Percentiles rank a stretch among this genome's conserved stretches.
Conservation (phyloP, 92 coral and sea anemone genomes). For the Siderastrea siderea region DNA sequence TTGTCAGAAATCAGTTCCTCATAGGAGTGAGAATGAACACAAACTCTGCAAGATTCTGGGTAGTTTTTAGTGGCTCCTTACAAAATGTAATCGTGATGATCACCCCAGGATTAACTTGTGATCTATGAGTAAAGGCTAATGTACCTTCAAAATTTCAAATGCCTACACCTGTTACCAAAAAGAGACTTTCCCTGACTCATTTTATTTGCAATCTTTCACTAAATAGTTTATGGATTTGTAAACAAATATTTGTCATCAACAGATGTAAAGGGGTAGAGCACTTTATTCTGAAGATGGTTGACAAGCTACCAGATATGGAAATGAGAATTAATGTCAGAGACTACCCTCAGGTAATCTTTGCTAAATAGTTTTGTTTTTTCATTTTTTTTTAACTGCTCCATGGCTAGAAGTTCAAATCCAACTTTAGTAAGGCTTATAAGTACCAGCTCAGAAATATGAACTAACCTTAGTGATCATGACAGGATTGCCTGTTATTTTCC, state of each 20-base stretch:
- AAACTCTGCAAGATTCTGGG: too few species aligned
- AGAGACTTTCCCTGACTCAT: too few species aligned
- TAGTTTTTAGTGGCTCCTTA: too few species aligned
- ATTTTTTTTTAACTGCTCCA: not conserved
- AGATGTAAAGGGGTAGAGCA: slow-evolving; percentile 99
- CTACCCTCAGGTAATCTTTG: slow-evolving; percentile 88
- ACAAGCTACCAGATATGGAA: slow-evolving; percentile 97
- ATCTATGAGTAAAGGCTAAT: too few species aligned
- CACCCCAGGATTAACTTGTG: too few species aligned
- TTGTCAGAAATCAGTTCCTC: too few species aligned
- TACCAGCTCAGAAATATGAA: too few species aligned
- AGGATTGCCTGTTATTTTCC: too few species aligned
- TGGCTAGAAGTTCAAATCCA: not conserved
- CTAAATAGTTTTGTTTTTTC: not conserved
- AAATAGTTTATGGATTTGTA: not conserved
- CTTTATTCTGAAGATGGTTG: slow-evolving; percentile 88
- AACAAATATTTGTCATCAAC: not conserved
- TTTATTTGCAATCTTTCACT: not conserved
- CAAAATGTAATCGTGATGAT: too few species aligned
- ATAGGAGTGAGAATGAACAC: too few species aligned
- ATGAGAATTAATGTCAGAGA: slow-evolving; percentile 92
- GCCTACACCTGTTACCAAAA: not conserved
- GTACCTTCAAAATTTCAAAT: not conserved
- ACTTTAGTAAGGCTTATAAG: too few species aligned
- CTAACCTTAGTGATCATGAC: too few species aligned